Evolutionary conservation across 2,888 invertebrate species (phyloP).

Genomic region (Clepsis dumicolana): DNA sequence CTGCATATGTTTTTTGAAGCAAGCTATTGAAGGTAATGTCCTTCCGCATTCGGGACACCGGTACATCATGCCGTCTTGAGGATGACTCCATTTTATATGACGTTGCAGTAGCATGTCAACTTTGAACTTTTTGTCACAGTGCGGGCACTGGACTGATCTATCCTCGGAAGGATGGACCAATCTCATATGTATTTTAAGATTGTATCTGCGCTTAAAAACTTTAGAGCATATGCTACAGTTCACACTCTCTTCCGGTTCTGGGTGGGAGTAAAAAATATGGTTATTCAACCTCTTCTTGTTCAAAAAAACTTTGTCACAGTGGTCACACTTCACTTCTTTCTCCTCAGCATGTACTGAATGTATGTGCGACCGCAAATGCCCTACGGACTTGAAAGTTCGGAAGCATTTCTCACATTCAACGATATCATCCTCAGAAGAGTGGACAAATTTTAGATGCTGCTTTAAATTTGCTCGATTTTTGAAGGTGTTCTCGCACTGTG

Average conservation of each 20-base stretch:
- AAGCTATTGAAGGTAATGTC: conserved; percentile 50
- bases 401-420: conserved; percentile 56
- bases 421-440: conserved; percentile 49
- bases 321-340: conserved; percentile 50
- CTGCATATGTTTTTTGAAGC: conserved; percentile 53
- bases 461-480: conserved; percentile 46
- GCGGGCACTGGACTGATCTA: conserved; percentile 49
- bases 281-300: conserved; percentile 57
- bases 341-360: conserved; percentile 53
- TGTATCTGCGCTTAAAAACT: conserved; percentile 55
- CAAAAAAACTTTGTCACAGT: conserved; percentile 55
- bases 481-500: conserved; percentile 45
- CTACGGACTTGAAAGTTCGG: conserved; percentile 54
- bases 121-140: conserved; percentile 57
- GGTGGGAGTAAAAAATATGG: conserved; percentile 59
- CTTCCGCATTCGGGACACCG: conserved; percentile 56
- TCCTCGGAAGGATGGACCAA: conserved; percentile 55
- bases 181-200: conserved; percentile 57
- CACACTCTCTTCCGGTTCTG: conserved; percentile 51
- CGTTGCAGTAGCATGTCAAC: conserved; percentile 55
- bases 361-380: conserved; percentile 54
- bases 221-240: conserved; percentile 55
- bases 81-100: conserved; percentile 60
- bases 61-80: conserved; percentile 55
- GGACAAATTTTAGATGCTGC: conserved; percentile 51